Evolutionary conservation across 2,888 invertebrate species (phyloP).

Genomic region (Sphaerophoria rueppellii): DNA sequence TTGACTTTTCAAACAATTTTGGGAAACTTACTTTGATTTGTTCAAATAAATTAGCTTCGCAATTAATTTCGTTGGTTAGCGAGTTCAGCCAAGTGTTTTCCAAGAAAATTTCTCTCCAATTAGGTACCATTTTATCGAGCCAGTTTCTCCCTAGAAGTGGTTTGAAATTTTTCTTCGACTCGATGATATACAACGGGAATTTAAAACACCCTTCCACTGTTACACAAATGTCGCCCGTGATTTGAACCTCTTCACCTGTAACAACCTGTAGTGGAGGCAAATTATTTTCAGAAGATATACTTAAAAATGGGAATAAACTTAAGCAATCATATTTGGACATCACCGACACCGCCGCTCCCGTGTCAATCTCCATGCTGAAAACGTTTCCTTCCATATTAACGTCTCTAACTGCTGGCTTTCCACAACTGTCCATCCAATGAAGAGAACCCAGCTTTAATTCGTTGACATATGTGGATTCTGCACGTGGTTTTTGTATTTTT

Average conservation of each 20-base stretch:
- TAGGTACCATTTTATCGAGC: slow-evolving; percentile 43
- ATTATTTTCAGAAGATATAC: slow-evolving; percentile 9
- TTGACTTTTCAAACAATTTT: slow-evolving; percentile 21
- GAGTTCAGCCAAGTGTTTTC: slow-evolving; percentile 11
- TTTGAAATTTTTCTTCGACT: slow-evolving; percentile 29
- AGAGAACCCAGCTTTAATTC: neutral
- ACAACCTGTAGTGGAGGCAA: slow-evolving; percentile 24
- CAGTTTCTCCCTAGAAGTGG: slow-evolving; percentile 50
- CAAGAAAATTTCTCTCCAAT: neutral
- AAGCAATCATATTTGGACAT: slow-evolving; percentile 20
- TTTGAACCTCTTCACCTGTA: slow-evolving; percentile 22
- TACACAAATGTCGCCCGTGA: slow-evolving; percentile 4
- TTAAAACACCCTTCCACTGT: slow-evolving; percentile 5
- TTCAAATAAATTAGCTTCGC: neutral
- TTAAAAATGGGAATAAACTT: slow-evolving; percentile 4
- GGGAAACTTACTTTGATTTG: slow-evolving; percentile 23
- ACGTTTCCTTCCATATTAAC: slow-evolving; percentile 9
- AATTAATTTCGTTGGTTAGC: slow-evolving; percentile 13
- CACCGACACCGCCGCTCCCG: slow-evolving; percentile 29
- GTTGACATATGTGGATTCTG: neutral
- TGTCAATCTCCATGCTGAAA: slow-evolving; percentile 32
- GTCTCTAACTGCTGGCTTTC: neutral
- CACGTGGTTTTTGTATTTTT: neutral
- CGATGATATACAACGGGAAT: slow-evolving; percentile 11
- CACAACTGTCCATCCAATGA: slow-evolving; percentile 4